phyloP scores from a whole-genome alignment of 2,113 vertebrate genomes.

The Spilogale gracilis region DNA sequence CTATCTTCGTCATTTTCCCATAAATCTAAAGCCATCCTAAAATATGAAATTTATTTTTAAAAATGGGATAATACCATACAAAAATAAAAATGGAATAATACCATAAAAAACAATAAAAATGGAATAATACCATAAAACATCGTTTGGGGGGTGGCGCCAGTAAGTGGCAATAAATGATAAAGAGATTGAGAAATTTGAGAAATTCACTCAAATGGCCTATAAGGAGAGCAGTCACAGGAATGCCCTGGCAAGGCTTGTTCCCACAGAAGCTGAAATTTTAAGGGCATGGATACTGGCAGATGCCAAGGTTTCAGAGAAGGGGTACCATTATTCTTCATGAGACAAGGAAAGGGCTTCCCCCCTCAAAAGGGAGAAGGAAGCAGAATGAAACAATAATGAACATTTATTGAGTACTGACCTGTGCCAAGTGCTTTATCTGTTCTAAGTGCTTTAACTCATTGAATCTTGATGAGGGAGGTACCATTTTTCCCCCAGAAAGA shows the following conservation, averaged over 20 bases:
- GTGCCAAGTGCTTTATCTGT: not conserved
- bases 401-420: not conserved
- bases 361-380: constrained; percentile 18
- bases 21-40: constrained; percentile 51
- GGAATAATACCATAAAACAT: not conserved
- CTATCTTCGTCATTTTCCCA: not conserved
- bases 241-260: not conserved
- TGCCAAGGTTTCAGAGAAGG: constrained; percentile 28
- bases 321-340: constrained; percentile 22
- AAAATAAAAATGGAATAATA: not conserved
- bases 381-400: constrained; percentile 27
- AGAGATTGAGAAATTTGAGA: not conserved
- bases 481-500: not conserved
- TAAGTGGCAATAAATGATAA: constrained; percentile 37
- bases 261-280: not conserved
- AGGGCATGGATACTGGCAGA: not conserved
- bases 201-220: not conserved
- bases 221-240: not conserved
- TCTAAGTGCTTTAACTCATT: not conserved
- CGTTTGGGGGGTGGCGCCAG: constrained; percentile 10
- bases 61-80: not conserved
- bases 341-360: not conserved
- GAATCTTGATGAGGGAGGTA: not conserved
- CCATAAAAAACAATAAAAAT: not conserved
- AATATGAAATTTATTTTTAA: not conserved